These are phyloP conservation scores for Calephelis perditalis DNA, from an alignment of 2,888 invertebrate species.

Conservation along the genomic window DNA sequence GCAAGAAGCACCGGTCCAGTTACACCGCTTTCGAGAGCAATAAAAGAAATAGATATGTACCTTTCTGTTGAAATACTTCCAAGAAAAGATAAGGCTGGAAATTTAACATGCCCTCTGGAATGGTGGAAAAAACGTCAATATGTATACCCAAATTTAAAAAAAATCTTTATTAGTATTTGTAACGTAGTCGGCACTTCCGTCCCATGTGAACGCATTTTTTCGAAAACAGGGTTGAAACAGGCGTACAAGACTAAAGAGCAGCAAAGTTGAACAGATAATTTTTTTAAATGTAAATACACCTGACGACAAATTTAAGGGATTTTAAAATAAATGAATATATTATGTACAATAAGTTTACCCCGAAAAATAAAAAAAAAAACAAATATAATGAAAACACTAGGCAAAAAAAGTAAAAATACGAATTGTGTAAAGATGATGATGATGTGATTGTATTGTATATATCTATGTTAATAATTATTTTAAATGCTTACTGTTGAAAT, in stretches of 20 bases:
- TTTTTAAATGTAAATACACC: constrained; percentile 13
- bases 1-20: constrained; percentile 16
- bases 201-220: constrained; percentile 29
- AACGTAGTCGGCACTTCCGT: too few relatives aligned
- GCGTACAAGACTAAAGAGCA: constrained; percentile 9
- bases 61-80: constrained; percentile 27
- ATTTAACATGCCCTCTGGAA: constrained; percentile 27
- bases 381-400: too few relatives aligned
- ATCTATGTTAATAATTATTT: too few relatives aligned
- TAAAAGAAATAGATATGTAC: constrained; percentile 29
- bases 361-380: too few relatives aligned
- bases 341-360: too few relatives aligned
- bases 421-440: too few relatives aligned
- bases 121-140: constrained; percentile 27
- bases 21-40: constrained; percentile 27
- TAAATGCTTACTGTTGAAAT: too few relatives aligned
- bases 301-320: not conserved
- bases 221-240: constrained; percentile 27
- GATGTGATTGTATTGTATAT: too few relatives aligned
- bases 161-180: constrained; percentile 16
- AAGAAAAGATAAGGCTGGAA: constrained; percentile 14
- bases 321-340: too few relatives aligned
- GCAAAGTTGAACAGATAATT: constrained; percentile 14
- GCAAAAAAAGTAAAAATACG: too few relatives aligned
- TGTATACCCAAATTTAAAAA: constrained; percentile 24